A percentile compares a stretch with the other conserved stretches of the same genome.
These are phyloP conservation scores for Macrosiphum euphorbiae DNA, from an alignment of 2,888 invertebrate species.

Conservation along the genomic window DNA sequence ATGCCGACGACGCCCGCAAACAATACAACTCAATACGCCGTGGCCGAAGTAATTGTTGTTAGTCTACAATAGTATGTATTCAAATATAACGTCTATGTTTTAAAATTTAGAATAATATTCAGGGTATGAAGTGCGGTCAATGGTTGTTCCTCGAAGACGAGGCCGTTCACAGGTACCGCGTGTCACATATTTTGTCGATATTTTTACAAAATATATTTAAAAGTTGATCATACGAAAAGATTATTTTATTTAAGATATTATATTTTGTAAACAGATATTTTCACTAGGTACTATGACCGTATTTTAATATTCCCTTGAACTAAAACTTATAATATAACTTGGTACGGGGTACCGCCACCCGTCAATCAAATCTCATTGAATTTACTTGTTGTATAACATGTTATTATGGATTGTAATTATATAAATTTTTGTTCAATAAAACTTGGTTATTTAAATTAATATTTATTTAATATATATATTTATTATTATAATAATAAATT, in stretches of 20 bases:
- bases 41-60: neutral
- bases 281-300: neutral
- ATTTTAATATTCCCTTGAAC: neutral
- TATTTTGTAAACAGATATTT: neutral
- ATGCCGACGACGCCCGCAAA: neutral
- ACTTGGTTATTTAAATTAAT: neutral
- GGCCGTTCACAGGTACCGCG: neutral
- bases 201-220: neutral
- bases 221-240: neutral
- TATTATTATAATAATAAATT: neutral
- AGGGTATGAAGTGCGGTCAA: neutral
- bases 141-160: neutral
- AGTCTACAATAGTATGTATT: slow-evolving; percentile 26
- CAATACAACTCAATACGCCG: neutral
- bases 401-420: too few species aligned
- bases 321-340: neutral
- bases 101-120: neutral
- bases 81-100: slow-evolving; percentile 1
- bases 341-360: too few species aligned
- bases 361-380: too few species aligned
- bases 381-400: too few species aligned
- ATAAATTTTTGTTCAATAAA: too few species aligned
- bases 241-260: neutral
- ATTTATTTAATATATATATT: neutral
- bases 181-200: neutral